Conservation (phyloP, 2,888 invertebrate genomes). For the Leucophenga montana region DNA sequence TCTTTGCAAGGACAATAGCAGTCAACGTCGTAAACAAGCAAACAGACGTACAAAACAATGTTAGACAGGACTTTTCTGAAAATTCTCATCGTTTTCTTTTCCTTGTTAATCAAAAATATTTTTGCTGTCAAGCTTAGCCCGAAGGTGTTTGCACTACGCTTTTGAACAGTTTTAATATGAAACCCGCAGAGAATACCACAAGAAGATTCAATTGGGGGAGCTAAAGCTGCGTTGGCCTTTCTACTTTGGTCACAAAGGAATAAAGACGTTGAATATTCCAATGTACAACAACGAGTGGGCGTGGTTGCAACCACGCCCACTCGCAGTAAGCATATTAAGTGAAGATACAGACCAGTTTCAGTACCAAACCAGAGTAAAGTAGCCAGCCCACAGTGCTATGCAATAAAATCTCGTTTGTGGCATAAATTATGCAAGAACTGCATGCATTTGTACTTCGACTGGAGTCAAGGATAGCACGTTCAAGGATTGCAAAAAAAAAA, state of each 20-base stretch:
- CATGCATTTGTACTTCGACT: slow-evolving; percentile 1
- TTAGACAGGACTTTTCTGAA: not conserved
- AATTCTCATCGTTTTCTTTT: no score
- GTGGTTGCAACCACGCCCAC: not conserved
- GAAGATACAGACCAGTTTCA: no score
- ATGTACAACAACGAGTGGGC: not conserved
- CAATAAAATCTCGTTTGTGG: slow-evolving; percentile 28
- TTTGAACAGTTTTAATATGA: not conserved
- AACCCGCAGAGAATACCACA: not conserved
- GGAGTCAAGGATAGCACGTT: not conserved
- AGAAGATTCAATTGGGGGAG: not conserved
- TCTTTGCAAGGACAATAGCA: not conserved
- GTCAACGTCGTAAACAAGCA: not conserved
- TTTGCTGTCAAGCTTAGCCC: not conserved
- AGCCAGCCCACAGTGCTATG: not conserved
- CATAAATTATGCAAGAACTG: slow-evolving; percentile 29
- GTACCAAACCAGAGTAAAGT: not conserved
- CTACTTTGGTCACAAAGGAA: not conserved
- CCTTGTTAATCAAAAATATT: not conserved
- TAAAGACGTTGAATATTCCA: not conserved
- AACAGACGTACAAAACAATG: no score
- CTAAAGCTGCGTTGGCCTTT: not conserved
- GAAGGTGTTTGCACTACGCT: slow-evolving; percentile 14
- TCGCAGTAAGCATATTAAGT: not conserved
- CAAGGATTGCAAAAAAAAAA: no score